These are phyloP conservation scores for Stegastes partitus DNA, from an alignment of 2,113 vertebrate species.

Conservation along the genomic window DNA sequence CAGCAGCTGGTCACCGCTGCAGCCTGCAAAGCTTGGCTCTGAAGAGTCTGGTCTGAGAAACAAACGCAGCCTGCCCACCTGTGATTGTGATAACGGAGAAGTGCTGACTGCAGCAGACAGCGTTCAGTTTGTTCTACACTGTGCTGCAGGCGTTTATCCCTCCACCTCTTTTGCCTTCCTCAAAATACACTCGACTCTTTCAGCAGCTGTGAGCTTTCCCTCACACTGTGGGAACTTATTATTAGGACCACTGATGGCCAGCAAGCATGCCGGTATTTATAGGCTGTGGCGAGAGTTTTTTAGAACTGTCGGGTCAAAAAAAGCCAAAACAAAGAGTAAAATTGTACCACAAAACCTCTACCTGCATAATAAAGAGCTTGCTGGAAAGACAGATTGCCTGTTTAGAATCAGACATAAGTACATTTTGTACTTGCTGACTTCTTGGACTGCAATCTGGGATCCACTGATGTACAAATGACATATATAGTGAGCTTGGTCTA, in stretches of 20 bases:
- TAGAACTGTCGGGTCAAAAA: neutral
- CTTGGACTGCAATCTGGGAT: no score
- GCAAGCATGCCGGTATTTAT: neutral
- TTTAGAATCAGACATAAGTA: no score
- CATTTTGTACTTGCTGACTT: no score
- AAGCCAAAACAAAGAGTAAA: no score
- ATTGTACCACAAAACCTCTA: no score
- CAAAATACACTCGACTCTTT: conserved; percentile 41
- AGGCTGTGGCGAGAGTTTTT: neutral
- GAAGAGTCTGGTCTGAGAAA: conserved; percentile 14
- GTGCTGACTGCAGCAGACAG: conserved; percentile 27
- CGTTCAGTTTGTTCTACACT: conserved; percentile 14
- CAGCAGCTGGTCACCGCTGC: no score
- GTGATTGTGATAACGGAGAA: conserved; percentile 34
- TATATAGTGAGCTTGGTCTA: no score
- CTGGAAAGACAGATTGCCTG: no score
- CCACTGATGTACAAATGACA: no score
- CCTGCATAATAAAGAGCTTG: no score
- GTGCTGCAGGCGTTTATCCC: neutral
- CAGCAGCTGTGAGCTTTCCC: conserved; percentile 69
- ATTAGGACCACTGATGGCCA: conserved; percentile 33
- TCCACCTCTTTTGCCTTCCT: conserved; percentile 10
- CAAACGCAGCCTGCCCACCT: conserved; percentile 29
- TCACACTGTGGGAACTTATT: conserved; percentile 49
- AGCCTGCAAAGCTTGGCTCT: no score